Conservation (phyloP, 2,888 invertebrate species). For the Orchesellides sinensis region DNA sequence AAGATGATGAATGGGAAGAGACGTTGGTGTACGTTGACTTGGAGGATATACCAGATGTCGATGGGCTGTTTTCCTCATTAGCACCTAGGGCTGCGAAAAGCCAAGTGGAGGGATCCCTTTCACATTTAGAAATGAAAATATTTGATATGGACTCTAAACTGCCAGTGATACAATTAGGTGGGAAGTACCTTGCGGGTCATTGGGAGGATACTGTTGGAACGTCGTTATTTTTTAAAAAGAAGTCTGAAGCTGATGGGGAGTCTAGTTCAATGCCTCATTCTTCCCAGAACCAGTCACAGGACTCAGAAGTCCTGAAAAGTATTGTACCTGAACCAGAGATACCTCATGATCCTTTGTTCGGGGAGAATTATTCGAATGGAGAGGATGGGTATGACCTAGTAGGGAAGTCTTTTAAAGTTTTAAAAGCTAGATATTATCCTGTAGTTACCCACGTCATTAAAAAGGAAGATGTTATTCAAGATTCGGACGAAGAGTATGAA, state of each 20-base stretch:
- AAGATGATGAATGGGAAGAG: conserved; percentile 72
- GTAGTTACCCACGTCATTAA: conserved; percentile 43
- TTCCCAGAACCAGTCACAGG: not conserved
- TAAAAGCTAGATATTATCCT: conserved; percentile 57
- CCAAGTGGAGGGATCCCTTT: conserved; percentile 20
- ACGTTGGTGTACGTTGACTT: conserved; percentile 69
- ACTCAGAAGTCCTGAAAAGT: conserved; percentile 35
- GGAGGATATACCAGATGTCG: conserved; percentile 71
- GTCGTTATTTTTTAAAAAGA: conserved; percentile 69
- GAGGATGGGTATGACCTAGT: conserved; percentile 65
- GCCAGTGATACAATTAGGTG: conserved; percentile 68
- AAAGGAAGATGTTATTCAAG: conserved; percentile 49
- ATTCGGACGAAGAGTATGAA: conserved; percentile 54
- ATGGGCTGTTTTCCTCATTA: conserved; percentile 68
- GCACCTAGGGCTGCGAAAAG: conserved; percentile 40
- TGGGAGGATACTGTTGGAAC: conserved; percentile 70
- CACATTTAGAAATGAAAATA: conserved; percentile 65
- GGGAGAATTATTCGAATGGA: conserved; percentile 23
- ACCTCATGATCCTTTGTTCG: conserved; percentile 65
- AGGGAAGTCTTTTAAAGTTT: conserved; percentile 65
- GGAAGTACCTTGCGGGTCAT: conserved; percentile 64
- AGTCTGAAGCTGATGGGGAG: conserved; percentile 7
- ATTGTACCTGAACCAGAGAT: conserved; percentile 64
- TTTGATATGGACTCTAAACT: conserved; percentile 68
- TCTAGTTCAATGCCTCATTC: not conserved